phyloP scores from a whole-genome alignment of 2,113 vertebrate genomes.

The Opisthocomus hoazin region DNA sequence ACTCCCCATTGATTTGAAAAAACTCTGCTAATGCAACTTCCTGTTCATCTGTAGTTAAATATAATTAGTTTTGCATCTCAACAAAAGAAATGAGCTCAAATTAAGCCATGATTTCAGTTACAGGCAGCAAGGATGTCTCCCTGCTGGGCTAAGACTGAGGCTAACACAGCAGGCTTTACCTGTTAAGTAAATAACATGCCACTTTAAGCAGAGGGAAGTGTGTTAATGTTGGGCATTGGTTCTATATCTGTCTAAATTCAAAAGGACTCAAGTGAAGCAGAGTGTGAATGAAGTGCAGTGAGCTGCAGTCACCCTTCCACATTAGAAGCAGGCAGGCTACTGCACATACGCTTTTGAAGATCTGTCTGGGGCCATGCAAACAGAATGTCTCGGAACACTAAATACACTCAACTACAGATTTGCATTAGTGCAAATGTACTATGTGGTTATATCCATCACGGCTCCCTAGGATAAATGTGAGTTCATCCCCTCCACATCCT shows the following conservation, averaged over 20 bases:
- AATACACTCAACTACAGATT: accelerated
- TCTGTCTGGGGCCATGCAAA: neutral
- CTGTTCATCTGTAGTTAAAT: slow-evolving; percentile 44
- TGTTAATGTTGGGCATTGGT: neutral
- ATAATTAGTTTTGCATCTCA: slow-evolving; percentile 65
- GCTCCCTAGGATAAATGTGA: neutral
- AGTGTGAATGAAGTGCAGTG: neutral
- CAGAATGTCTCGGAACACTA: accelerated
- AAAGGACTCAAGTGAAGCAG: neutral
- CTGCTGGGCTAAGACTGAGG: slow-evolving; percentile 22
- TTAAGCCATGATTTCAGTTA: slow-evolving; percentile 15
- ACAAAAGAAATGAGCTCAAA: slow-evolving; percentile 61
- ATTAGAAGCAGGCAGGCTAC: no score
- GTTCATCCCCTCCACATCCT: neutral
- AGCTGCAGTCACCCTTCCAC: neutral
- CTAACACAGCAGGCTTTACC: slow-evolving; percentile 20
- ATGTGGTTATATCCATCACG: accelerated
- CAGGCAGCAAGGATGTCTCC: slow-evolving; percentile 15
- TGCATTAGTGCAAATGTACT: neutral
- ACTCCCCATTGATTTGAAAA: slow-evolving; percentile 56
- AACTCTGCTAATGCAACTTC: slow-evolving; percentile 56
- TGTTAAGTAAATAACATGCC: neutral
- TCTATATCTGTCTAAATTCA: neutral
- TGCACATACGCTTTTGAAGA: neutral
- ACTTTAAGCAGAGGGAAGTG: neutral